Conservation (phyloP, 2,888 invertebrate species). For the Agrochola lychnidis region DNA sequence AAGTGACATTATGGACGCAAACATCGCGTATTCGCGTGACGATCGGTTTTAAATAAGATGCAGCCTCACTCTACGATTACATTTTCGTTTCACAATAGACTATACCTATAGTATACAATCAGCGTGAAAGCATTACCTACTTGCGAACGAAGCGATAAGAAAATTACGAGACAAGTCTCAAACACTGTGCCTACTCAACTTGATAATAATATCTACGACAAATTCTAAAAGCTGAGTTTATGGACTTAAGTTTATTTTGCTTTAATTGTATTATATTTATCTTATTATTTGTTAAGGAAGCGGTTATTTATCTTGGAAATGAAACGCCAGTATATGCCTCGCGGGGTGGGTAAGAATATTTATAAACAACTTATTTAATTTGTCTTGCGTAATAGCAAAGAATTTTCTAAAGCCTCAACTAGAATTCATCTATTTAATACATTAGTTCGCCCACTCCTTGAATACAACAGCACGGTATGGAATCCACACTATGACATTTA, state of each 20-base stretch:
- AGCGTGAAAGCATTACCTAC: conserved; percentile 63
- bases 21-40: too few species aligned
- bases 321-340: conserved; percentile 6
- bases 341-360: background rate
- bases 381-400: too few species aligned
- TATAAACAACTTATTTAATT: background rate
- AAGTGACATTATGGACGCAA: too few species aligned
- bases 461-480: too few species aligned
- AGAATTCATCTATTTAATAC: too few species aligned
- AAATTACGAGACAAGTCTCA: conserved; percentile 69
- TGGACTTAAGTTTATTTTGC: conserved; percentile 31
- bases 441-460: too few species aligned
- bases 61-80: conserved; percentile 17
- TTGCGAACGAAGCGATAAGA: conserved; percentile 69
- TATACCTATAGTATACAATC: conserved; percentile 42
- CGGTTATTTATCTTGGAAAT: conserved; percentile 29
- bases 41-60: too few species aligned
- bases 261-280: conserved; percentile 31
- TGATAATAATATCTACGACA: conserved; percentile 49
- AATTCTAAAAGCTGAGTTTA: conserved; percentile 52
- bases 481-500: too few species aligned
- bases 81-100: conserved; percentile 34
- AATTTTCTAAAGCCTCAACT: too few species aligned
- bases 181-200: conserved; percentile 59
- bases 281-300: conserved; percentile 35